These are phyloP conservation scores for Neofelis nebulosa DNA, from an alignment of 2,113 vertebrate species.

Conservation along the genomic window DNA sequence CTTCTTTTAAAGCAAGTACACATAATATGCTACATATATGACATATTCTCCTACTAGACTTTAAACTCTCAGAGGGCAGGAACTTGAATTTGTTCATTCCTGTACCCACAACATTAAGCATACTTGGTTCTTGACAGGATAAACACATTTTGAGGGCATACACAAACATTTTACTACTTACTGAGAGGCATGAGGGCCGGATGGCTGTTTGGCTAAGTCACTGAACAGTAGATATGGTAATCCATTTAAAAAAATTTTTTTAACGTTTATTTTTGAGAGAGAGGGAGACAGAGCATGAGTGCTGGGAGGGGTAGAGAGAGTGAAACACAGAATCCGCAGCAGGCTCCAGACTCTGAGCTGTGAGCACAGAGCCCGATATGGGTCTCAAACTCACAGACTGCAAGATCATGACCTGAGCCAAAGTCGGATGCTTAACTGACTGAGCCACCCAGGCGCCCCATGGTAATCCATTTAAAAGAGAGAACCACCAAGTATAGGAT, in stretches of 20 bases:
- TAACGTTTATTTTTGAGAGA: too few species aligned
- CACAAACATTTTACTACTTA: slow-evolving; percentile 25
- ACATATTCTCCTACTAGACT: neutral
- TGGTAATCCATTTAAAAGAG: neutral
- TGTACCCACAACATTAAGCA: neutral
- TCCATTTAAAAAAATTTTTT: neutral
- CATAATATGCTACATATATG: neutral
- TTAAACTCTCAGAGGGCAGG: neutral
- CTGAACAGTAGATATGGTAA: neutral
- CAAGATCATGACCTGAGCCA: too few species aligned
- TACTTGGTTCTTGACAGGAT: neutral
- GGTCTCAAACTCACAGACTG: too few species aligned
- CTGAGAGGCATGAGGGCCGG: neutral
- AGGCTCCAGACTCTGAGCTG: too few species aligned
- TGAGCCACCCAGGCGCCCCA: too few species aligned
- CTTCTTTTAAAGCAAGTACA: neutral
- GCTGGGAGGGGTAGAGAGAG: too few species aligned
- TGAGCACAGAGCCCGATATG: too few species aligned
- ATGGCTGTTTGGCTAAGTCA: neutral
- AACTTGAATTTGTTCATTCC: neutral
- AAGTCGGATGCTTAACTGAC: too few species aligned
- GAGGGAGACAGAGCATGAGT: too few species aligned
- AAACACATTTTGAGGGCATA: neutral
- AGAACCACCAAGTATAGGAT: neutral
- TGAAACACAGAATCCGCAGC: too few species aligned